Conservation (phyloP, 2,888 invertebrate species). For the Flexamia atlantica region DNA sequence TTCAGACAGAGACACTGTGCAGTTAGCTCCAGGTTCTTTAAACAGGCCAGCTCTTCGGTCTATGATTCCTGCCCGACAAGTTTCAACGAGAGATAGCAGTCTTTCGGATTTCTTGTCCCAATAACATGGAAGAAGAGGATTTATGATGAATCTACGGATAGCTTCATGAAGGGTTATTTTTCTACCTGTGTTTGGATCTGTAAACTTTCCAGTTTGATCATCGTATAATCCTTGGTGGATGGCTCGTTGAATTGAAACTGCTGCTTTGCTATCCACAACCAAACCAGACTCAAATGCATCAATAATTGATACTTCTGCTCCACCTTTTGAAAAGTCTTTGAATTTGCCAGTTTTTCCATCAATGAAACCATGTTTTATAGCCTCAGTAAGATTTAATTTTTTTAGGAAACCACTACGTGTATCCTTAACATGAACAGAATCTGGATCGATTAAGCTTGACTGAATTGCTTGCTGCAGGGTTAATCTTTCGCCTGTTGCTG, state of each 20-base stretch:
- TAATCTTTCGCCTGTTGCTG: constrained; percentile 86
- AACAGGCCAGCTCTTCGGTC: constrained; percentile 89
- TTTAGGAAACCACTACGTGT: constrained; percentile 86
- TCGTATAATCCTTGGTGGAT: constrained; percentile 93
- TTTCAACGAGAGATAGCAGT: constrained; percentile 86
- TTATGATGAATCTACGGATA: constrained; percentile 87
- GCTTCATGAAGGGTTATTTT: constrained; percentile 91
- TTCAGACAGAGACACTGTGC: constrained; percentile 82
- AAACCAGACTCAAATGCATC: constrained; percentile 90
- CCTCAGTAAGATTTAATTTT: constrained; percentile 87
- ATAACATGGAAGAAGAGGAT: constrained; percentile 88
- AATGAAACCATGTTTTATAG: constrained; percentile 86
- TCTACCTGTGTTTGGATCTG: constrained; percentile 88
- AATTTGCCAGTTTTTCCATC: constrained; percentile 84
- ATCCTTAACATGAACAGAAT: constrained; percentile 90
- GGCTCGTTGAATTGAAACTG: constrained; percentile 89
- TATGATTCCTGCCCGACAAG: constrained; percentile 88
- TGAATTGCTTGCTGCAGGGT: constrained; percentile 91
- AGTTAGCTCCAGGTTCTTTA: constrained; percentile 83
- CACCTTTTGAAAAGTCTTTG: constrained; percentile 81
- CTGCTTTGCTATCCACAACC: constrained; percentile 88
- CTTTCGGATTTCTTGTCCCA: constrained; percentile 87
- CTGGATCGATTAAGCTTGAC: constrained; percentile 88
- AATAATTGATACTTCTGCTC: constrained; percentile 83
- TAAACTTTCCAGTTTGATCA: constrained; percentile 87